Conservation (phyloP, 2,113 vertebrate species). For the Cebidichthys violaceus region DNA sequence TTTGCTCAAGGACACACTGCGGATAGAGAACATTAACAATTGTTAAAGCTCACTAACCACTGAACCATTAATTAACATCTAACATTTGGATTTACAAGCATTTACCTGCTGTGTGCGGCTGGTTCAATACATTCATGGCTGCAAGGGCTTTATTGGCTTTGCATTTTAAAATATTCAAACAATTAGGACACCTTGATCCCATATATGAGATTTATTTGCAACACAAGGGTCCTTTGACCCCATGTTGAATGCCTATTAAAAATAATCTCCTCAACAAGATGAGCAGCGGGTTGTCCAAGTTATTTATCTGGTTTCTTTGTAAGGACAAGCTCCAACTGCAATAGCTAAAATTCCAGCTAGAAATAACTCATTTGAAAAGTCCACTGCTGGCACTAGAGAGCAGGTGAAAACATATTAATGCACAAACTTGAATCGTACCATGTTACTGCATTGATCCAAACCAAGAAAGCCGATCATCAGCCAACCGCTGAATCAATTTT, state of each 20-base stretch:
- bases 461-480: neutral
- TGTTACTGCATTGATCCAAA: neutral
- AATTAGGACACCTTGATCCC: neutral
- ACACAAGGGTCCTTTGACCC: neutral
- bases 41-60: conserved; percentile 9
- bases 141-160: neutral
- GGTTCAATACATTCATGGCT: conserved; percentile 1
- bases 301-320: neutral
- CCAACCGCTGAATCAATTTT: neutral
- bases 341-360: neutral
- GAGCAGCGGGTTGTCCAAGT: neutral
- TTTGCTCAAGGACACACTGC: conserved; percentile 13
- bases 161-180: neutral
- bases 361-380: neutral
- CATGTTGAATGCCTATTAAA: neutral
- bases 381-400: neutral
- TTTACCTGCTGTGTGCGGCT: conserved; percentile 19
- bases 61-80: conserved; percentile 14
- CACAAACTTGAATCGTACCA: neutral
- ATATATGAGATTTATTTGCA: neutral
- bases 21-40: conserved; percentile 13
- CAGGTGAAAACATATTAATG: neutral
- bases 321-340: neutral
- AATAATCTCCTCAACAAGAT: neutral
- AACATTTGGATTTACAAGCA: neutral